Percentiles rank a stretch among this genome's conserved stretches.
Conservation (phyloP, 2,888 invertebrate species). For the Oxyteleia sp. region DNA sequence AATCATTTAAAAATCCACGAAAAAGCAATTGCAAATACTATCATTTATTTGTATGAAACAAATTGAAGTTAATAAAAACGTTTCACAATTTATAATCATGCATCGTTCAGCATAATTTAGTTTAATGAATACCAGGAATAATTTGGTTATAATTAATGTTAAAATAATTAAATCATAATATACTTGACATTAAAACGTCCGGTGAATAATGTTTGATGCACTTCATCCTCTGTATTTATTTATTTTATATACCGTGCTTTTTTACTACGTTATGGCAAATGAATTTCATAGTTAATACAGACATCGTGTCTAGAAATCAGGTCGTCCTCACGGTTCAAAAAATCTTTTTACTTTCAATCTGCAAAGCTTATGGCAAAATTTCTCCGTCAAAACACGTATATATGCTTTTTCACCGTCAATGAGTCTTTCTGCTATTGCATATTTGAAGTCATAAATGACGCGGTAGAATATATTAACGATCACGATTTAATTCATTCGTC, state of each 20-base stretch:
- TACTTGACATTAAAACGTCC: neutral
- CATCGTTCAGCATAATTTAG: no score
- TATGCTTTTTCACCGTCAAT: neutral
- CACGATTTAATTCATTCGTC: slow-evolving; percentile 50
- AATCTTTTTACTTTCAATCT: neutral
- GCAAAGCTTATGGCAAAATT: neutral
- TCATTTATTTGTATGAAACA: no score
- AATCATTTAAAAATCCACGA: no score
- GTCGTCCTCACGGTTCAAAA: neutral
- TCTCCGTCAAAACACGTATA: neutral
- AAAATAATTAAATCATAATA: slow-evolving; percentile 11
- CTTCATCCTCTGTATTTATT: neutral
- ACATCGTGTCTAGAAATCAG: slow-evolving; percentile 1
- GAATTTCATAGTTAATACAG: slow-evolving; percentile 6
- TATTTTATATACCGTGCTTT: neutral
- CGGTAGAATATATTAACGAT: slow-evolving; percentile 15
- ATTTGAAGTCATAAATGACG: neutral
- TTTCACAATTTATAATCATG: no score
- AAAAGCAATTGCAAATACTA: no score
- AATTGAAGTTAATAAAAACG: neutral
- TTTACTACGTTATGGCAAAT: neutral
- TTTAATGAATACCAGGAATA: no score
- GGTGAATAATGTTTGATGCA: neutral
- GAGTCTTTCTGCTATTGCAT: neutral
- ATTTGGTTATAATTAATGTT: neutral